Conservation (phyloP, 2,797 vertebrate species). For the Mormyrops attenuatus region DNA sequence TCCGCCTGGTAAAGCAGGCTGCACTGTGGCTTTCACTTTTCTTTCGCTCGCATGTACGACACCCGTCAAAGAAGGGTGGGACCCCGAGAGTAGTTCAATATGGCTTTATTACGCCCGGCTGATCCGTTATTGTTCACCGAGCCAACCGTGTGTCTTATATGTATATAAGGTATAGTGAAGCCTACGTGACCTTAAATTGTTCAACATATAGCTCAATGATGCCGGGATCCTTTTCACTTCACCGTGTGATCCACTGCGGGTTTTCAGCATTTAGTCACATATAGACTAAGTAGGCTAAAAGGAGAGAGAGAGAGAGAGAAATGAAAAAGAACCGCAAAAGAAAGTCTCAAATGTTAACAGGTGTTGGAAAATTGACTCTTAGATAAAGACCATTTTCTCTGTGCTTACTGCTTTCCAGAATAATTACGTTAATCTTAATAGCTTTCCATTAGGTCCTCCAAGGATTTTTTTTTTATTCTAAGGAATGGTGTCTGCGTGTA, state of each 20-base stretch:
- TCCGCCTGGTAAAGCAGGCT: slow-evolving; percentile 62
- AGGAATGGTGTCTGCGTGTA: slow-evolving; percentile 17
- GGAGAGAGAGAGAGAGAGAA: background rate
- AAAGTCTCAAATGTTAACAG: slow-evolving; percentile 7
- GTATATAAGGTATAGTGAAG: background rate
- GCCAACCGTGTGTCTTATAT: slow-evolving; percentile 2
- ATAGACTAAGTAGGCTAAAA: background rate
- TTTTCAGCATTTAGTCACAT: background rate
- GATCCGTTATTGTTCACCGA: slow-evolving; percentile 18
- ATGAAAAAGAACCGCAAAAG: background rate
- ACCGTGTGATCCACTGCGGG: background rate
- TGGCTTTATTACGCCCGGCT: slow-evolving; percentile 33
- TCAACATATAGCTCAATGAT: background rate
- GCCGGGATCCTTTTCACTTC: background rate
- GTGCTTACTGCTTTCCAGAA: slow-evolving; percentile 21
- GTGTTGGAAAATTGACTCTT: background rate
- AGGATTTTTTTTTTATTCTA: slow-evolving; percentile 28
- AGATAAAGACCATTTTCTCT: slow-evolving; percentile 9
- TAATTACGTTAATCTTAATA: slow-evolving; percentile 19
- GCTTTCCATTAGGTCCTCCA: slow-evolving; percentile 27
- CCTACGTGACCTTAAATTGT: background rate
- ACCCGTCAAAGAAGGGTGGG: slow-evolving; percentile 24
- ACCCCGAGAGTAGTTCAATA: slow-evolving; percentile 42
- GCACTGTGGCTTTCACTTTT: slow-evolving; percentile 29
- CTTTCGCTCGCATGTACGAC: background rate